These are phyloP conservation scores for Dolichotis patagonum DNA, from an alignment of 2,113 vertebrate species.

Conservation along the genomic window DNA sequence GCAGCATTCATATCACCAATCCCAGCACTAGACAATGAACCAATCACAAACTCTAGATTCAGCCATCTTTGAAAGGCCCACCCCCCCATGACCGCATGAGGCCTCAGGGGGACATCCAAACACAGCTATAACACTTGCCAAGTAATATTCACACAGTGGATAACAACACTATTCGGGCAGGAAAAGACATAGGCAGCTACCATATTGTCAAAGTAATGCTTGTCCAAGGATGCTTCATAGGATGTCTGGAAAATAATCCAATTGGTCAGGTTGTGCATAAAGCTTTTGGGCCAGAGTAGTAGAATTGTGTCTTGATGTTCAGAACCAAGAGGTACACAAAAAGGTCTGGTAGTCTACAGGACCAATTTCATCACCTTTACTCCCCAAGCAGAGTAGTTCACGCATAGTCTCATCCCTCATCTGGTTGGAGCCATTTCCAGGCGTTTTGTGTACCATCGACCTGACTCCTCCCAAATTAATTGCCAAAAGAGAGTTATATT, in stretches of 20 bases:
- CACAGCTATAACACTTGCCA: too few relatives aligned
- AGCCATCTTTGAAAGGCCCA: too few relatives aligned
- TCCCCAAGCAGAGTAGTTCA: not conserved
- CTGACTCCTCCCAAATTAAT: not conserved
- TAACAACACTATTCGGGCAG: not conserved
- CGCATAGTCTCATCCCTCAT: not conserved
- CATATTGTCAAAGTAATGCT: not conserved
- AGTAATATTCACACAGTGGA: not conserved
- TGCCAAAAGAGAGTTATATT: not conserved
- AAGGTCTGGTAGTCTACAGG: not conserved
- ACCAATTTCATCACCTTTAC: not conserved
- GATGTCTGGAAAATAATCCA: not conserved
- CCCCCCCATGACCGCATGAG: too few relatives aligned
- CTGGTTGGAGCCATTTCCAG: not conserved
- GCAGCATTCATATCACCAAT: too few relatives aligned
- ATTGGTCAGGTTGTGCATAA: too few relatives aligned
- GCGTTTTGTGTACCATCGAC: not conserved
- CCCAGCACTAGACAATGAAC: too few relatives aligned
- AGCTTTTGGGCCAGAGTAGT: not conserved
- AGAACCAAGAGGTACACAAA: not conserved
- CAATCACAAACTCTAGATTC: too few relatives aligned
- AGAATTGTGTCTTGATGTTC: not conserved
- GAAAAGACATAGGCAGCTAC: fast-evolving
- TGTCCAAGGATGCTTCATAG: not conserved
- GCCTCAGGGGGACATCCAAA: too few relatives aligned